These are phyloP conservation scores for Leptoteleia sp. DNA, from an alignment of 1,140 invertebrate species.

Conservation along the genomic window DNA sequence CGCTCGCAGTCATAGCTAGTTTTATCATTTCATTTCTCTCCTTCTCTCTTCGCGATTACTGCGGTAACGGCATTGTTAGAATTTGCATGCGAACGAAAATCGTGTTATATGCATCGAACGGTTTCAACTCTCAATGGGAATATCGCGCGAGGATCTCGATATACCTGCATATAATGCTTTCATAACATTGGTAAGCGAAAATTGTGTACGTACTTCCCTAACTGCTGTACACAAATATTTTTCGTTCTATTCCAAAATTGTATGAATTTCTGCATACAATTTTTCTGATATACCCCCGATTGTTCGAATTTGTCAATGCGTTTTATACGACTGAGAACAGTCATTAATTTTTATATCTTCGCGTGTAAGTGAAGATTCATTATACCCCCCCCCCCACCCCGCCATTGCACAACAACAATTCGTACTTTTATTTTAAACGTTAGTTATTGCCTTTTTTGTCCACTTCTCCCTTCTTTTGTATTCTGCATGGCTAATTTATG, in stretches of 20 bases:
- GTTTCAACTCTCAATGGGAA: constrained; percentile 54
- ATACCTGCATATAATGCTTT: constrained; percentile 55
- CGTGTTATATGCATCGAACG: constrained; percentile 58
- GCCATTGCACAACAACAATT: too few species aligned
- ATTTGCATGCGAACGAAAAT: constrained; percentile 62
- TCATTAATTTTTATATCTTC: constrained; percentile 7
- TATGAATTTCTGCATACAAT: constrained; percentile 9
- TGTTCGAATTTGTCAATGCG: constrained; percentile 17
- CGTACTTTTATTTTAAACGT: too few species aligned
- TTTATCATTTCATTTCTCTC: constrained; percentile 48
- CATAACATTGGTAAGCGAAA: constrained; percentile 50
- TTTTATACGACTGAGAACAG: constrained; percentile 6
- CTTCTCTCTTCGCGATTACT: constrained; percentile 51
- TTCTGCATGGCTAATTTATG: too few species aligned
- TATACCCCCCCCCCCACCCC: too few species aligned
- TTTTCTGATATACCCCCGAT: constrained; percentile 6
- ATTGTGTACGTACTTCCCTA: constrained; percentile 48
- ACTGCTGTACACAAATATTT: constrained; percentile 39
- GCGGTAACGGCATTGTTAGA: constrained; percentile 58
- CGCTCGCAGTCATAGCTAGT: constrained; percentile 26
- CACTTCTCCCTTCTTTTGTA: too few species aligned
- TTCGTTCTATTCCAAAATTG: constrained; percentile 31
- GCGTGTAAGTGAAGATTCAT: too few species aligned
- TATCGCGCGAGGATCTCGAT: constrained; percentile 51
- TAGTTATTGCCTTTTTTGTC: too few species aligned